Base-by-base conservation (phyloP, 1,140 invertebrate species). In the Drosophila gunungcola region DNA sequence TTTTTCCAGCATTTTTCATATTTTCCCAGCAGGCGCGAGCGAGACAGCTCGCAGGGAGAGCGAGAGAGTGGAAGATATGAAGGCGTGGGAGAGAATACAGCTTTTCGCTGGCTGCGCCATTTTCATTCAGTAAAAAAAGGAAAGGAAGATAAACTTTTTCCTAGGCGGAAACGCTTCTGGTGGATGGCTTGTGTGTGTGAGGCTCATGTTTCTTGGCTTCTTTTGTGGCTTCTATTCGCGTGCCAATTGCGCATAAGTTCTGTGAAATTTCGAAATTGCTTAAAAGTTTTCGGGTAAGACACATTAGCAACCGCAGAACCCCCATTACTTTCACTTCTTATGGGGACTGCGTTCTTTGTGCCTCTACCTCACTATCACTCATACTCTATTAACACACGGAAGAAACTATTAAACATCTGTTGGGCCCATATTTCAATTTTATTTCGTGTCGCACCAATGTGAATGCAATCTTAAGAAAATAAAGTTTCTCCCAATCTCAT, bases 111-210 rank as follows among this genome's bases (percentile, higher is more conserved):
- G 36, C 54, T 78, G 52, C 62, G 77, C 63, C 65, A 42, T 46
- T 74, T 86, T 86, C 82, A 86, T 86, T 86, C 52, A 79, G 54
- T 78, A 64, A 73, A 78, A 75, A 73, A 60, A 75, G 65, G 60
- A 62, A 63, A 56, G 65, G 70, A 78, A 78, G 57, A 43, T 60
- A 54, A 65, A 74, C 49, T 65, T 64, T 74, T 76, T 80, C 53
- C 69, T 74, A 86, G 65, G 60, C 55, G 69, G 58, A 85, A 76
- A 73, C 75, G 65, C 67, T 83, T 45, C 45, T 49, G 10, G 43
- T 49, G 63, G 74, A 61, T 48, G 55, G 16, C 3, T 36, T 48
- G 41, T 43, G 38, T 48, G 16, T 55, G 38, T 52, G 41, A 45
- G 64, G n/a, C n/a, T 34, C 48, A 32, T 62, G 38, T 53, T 48